Evolutionary conservation across 2,888 invertebrate species (phyloP), one percentile per base, ranked within the genome.

Genomic region (Coecobrya sp.): DNA sequence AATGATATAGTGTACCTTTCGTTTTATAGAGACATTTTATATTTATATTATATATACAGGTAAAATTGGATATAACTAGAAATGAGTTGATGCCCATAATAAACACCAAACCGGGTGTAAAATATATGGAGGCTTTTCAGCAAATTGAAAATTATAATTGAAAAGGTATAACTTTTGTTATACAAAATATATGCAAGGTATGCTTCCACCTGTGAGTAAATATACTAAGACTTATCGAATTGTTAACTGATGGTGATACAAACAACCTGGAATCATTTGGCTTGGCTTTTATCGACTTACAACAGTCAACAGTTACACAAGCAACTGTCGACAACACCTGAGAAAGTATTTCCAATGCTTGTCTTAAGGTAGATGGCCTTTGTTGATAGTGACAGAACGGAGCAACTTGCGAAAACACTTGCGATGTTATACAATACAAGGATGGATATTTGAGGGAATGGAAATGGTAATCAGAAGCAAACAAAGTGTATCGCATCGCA

Each of bases 401-500:
- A 49, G 13, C 59, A 36, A 42, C 36, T 16, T 62, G 59, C 19
- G 19, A 70, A 36, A 70, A 70, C 36, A 70, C 27, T 68, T 42
- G 10, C 27, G n/a, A 16, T 13, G 5, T 65, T 85, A 27, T 1
- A 36, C n/a, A n/a, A n/a, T n/a, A n/a, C n/a, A 36, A 3, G 68
- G 10, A 49, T 25, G 55, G 55, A 19, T 27, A 30, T 11, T 16
- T 13, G 30, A 68, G 19, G 11, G 30, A 36, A 16, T 16, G 19
- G 0, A 36, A 70, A 1, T 70, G 42, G 4, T 70, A 70, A 70
- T 70, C 62, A 65, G 85, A 22, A 85, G 25, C 16, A 55, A 82
- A 55, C 82, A 55, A 55, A 82, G 82, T 45, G 42, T 65, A 85
- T 55, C 55, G n/a, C 13, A 55, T 81, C 52, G 55, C 16, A 55